phyloP scores from a whole-genome alignment of 2,797 vertebrate genomes.

The Selene dorsalis region DNA sequence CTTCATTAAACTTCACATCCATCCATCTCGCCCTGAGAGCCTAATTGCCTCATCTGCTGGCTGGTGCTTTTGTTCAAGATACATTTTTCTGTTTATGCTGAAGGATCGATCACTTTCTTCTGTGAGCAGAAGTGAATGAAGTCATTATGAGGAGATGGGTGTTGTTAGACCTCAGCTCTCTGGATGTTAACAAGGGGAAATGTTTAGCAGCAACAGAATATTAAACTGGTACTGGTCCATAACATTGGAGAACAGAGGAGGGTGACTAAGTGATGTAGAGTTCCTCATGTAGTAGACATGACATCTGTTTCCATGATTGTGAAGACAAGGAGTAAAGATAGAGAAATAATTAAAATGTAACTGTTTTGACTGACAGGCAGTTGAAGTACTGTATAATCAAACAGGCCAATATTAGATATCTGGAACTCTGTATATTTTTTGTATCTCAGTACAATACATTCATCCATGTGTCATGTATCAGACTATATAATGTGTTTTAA shows the following conservation, averaged over 20 bases:
- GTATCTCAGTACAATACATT: no score
- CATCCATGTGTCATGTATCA: no score
- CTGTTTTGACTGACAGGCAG: neutral
- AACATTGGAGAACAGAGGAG: no score
- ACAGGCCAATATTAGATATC: neutral
- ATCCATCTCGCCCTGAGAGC: conserved; percentile 37
- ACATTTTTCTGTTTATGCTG: conserved; percentile 29
- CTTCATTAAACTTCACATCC: conserved; percentile 50
- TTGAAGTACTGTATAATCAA: neutral
- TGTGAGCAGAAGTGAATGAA: neutral
- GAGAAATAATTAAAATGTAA: no score
- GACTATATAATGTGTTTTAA: no score
- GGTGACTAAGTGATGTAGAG: no score
- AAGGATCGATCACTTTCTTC: neutral
- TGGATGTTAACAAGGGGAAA: neutral
- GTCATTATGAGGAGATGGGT: neutral
- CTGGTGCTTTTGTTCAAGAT: conserved; percentile 40
- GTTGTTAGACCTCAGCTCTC: neutral
- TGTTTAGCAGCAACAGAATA: neutral
- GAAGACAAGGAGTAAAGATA: no score
- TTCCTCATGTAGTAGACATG: no score
- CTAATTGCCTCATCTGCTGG: conserved; percentile 56
- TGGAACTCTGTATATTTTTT: no score
- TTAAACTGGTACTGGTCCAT: neutral
- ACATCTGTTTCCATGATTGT: no score